Evolutionary conservation across 2,797 vertebrate species (phyloP).

Genomic region (Pitangus sulphuratus): DNA sequence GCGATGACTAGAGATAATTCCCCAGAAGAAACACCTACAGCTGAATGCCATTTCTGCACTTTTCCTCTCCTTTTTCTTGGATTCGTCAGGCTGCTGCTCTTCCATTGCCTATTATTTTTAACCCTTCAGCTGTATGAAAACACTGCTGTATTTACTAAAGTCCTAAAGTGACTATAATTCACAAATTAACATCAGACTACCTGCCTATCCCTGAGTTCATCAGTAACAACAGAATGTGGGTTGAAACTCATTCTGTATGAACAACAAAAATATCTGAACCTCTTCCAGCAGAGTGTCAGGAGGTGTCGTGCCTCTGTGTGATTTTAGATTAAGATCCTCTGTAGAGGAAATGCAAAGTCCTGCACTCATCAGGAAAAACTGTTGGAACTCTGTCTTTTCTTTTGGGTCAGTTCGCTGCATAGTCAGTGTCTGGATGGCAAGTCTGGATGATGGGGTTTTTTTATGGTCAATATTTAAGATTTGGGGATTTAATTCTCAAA

Average conservation of each 20-base stretch:
- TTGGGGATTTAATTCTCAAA: neutral
- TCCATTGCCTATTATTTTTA: neutral
- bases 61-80: slow-evolving; percentile 12
- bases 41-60: slow-evolving; percentile 49
- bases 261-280: neutral
- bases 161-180: neutral
- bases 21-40: slow-evolving; percentile 62
- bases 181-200: neutral
- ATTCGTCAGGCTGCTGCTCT: slow-evolving; percentile 15
- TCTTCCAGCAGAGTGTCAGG: neutral
- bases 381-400: neutral
- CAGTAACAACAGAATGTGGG: neutral
- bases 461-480: neutral
- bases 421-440: neutral
- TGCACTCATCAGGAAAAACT: neutral
- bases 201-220: neutral
- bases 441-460: neutral
- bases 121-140: neutral
- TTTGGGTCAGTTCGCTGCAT: neutral
- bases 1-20: slow-evolving; percentile 58
- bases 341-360: neutral
- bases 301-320: neutral
- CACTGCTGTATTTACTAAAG: neutral
- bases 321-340: neutral
- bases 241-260: neutral